A percentile compares a stretch with the other conserved stretches of the same genome.
These are phyloP conservation scores for Girardinus metallicus DNA, from an alignment of 2,797 vertebrate genomes.

Conservation along the genomic window DNA sequence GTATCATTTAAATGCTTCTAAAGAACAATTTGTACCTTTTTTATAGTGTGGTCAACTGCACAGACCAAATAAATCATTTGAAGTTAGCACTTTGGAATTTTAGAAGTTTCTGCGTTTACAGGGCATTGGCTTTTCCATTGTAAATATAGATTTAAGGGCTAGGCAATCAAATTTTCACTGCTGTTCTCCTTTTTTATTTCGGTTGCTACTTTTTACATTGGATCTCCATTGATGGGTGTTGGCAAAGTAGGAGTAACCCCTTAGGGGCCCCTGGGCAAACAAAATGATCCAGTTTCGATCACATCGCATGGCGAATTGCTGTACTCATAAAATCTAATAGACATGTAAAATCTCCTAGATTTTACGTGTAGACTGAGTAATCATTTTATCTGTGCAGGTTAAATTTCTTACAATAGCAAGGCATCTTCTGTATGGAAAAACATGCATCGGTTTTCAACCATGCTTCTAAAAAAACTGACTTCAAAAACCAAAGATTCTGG, in stretches of 20 bases:
- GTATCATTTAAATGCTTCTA: not conserved
- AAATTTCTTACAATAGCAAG: not conserved
- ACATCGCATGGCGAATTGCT: not conserved
- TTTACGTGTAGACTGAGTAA: not conserved
- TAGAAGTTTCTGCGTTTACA: not conserved
- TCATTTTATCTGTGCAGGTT: not conserved
- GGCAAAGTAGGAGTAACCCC: not conserved
- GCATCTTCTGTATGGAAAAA: not conserved
- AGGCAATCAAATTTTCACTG: not conserved
- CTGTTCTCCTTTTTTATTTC: not conserved
- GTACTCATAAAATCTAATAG: not conserved
- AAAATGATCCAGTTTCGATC: not conserved
- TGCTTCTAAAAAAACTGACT: not conserved
- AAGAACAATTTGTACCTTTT: constrained; percentile 1
- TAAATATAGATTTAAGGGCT: not conserved
- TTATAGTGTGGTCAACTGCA: not conserved
- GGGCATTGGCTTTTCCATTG: constrained; percentile 6
- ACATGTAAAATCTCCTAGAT: not conserved
- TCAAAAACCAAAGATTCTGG: not conserved
- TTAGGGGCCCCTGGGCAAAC: not conserved
- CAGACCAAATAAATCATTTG: constrained; percentile 4
- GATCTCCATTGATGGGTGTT: not conserved
- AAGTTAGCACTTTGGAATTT: not conserved
- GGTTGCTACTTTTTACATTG: constrained; percentile 4
- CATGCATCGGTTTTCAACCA: not conserved